Base-by-base conservation (phyloP, 1,140 invertebrate species). In the Anastatus disparis region DNA sequence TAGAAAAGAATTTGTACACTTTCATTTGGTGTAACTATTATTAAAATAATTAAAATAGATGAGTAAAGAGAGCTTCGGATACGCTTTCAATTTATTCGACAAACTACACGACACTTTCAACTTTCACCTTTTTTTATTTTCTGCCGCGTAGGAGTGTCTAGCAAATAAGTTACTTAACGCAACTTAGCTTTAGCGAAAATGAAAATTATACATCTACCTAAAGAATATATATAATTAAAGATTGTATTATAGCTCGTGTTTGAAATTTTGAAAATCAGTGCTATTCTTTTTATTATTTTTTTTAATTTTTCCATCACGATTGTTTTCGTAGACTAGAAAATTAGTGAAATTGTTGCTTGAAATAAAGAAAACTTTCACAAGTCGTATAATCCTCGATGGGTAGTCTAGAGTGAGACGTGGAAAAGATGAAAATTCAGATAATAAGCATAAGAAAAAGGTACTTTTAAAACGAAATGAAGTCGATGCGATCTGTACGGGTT, bases 321-420 rank as follows among this genome's bases (percentile, higher is more conserved):
- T 42, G 38, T 38, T 55, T 65, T 66, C 50, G 15, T 53, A 31
- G 27, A 67, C 29, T 68, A 68, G 65, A 68, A 68, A 68, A 62
- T 62, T 26, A 69, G 67, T 69, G 67, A 69, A 69, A 62, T 48
- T 17, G 42, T 27, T 53, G 13, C 20, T n/a, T n/a, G 17, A 29
- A 56, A 66, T 20, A 24, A 52, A n/a, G 35, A 20, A 22, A 67
- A 67, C 65, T 67, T 67, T 67, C 65, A 56, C 53, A n/a, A n/a
- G 10, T 24, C 20, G 58, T 58, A n/a, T n/a, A 58, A 42, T 55
- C 15, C 26, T n/a, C n/a, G n/a, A n/a, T 13, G 29, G 3, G 29
- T n/a, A 4, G 12, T 12, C 20, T 12, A 38, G 8, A 10, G 7
- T 42, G 15, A 22, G 29, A 40, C 22, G 61, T 3, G 42, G n/a